Conservation (phyloP, 2,797 vertebrate species). For the Melanotaenia maccullochi region DNA sequence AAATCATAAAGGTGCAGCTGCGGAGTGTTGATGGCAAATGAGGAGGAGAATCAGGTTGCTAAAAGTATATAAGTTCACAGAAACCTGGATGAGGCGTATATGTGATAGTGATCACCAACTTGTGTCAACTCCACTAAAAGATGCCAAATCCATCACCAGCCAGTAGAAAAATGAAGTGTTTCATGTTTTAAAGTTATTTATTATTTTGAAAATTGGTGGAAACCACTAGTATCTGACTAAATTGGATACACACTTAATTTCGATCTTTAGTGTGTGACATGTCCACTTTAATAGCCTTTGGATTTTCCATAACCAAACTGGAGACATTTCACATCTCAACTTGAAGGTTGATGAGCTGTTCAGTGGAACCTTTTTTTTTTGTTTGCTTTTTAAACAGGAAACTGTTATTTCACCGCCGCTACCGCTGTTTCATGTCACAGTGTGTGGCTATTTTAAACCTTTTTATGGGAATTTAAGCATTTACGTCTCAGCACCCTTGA, state of each 20-base stretch:
- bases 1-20: neutral
- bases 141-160: no score
- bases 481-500: neutral
- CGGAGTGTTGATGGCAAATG: neutral
- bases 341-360: neutral
- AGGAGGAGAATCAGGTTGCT: neutral
- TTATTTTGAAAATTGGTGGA: no score
- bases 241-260: no score
- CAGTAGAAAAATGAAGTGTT: no score
- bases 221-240: no score
- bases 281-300: neutral
- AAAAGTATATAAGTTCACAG: neutral
- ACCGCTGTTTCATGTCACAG: constrained; percentile 1
- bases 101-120: no score
- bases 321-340: neutral
- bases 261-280: neutral
- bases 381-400: constrained; percentile 2
- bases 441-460: neutral
- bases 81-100: no score
- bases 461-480: neutral
- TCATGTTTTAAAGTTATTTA: no score
- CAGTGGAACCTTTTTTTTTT: neutral
- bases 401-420: neutral
- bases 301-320: neutral
- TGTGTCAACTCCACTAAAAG: neutral